Percentiles rank a stretch among this genome's conserved stretches.
These are phyloP conservation scores for Drosophila quinaria DNA, from an alignment of 2,888 invertebrate species.

Conservation along the genomic window DNA sequence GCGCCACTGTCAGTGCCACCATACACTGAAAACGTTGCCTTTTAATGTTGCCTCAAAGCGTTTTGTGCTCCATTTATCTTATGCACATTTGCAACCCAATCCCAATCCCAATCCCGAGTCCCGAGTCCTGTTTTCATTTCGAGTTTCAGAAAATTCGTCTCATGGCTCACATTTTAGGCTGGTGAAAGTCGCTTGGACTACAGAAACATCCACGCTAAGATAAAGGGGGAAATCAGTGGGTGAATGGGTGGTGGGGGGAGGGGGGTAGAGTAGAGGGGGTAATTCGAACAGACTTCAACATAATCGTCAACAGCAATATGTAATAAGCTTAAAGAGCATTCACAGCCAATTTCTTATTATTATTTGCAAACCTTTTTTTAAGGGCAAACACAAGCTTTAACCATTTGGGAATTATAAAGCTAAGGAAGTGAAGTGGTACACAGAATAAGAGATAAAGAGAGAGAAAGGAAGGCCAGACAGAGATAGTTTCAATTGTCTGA, in stretches of 20 bases:
- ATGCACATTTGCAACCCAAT: slow-evolving; percentile 49
- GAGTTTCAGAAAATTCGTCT: slow-evolving; percentile 1
- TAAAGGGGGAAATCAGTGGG: not conserved
- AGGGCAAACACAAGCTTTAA: not conserved
- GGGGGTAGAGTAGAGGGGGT: no score
- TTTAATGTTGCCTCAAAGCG: slow-evolving; percentile 73
- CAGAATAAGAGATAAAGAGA: not conserved
- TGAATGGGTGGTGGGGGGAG: no score
- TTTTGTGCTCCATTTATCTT: slow-evolving; percentile 69
- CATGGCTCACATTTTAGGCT: slow-evolving; percentile 28
- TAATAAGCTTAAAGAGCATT: slow-evolving; percentile 27
- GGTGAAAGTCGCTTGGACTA: slow-evolving; percentile 14
- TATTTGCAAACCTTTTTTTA: not conserved
- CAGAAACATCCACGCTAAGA: not conserved
- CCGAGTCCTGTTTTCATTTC: not conserved
- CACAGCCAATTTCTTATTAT: not conserved
- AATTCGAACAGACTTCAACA: slow-evolving; percentile 1
- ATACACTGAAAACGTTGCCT: slow-evolving; percentile 37
- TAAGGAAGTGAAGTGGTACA: not conserved
- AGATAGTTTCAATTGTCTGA: not conserved
- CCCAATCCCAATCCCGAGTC: not conserved
- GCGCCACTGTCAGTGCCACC: slow-evolving; percentile 47
- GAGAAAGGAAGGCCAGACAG: not conserved
- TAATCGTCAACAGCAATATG: slow-evolving; percentile 1
- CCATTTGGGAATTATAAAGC: not conserved